phyloP scores from a whole-genome alignment of 2,113 vertebrate species.

The Chloropsis cyanopogon region DNA sequence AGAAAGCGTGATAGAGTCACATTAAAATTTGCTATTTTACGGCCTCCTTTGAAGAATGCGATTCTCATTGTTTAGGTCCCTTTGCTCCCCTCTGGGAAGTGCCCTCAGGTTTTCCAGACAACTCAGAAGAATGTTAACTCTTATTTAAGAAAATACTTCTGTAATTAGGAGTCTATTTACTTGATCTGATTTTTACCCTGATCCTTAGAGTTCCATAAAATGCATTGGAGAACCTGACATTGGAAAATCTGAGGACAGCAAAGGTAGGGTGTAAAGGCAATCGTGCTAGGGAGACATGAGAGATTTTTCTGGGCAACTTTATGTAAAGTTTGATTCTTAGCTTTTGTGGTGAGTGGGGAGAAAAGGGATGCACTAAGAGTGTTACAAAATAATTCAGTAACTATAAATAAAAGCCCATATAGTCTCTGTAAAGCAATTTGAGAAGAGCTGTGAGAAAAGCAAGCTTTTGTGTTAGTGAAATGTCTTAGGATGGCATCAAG shows the following conservation, averaged over 20 bases:
- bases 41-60: neutral
- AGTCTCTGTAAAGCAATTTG: neutral
- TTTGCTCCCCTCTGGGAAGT: neutral
- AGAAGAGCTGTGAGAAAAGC: neutral
- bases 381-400: neutral
- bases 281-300: neutral
- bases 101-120: neutral
- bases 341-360: neutral
- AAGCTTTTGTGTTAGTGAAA: neutral
- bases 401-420: constrained; percentile 3
- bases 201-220: neutral
- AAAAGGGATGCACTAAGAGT: neutral
- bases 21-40: neutral
- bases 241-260: neutral
- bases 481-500: neutral
- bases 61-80: neutral
- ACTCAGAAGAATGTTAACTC: neutral
- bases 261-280: neutral
- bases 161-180: neutral
- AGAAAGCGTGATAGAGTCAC: neutral
- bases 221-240: neutral
- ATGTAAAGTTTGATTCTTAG: neutral
- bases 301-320: neutral
- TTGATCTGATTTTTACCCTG: neutral
- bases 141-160: neutral